Evolutionary conservation across 1,140 invertebrate species (phyloP).

Genomic region (Lordiphosa stackelbergi): DNA sequence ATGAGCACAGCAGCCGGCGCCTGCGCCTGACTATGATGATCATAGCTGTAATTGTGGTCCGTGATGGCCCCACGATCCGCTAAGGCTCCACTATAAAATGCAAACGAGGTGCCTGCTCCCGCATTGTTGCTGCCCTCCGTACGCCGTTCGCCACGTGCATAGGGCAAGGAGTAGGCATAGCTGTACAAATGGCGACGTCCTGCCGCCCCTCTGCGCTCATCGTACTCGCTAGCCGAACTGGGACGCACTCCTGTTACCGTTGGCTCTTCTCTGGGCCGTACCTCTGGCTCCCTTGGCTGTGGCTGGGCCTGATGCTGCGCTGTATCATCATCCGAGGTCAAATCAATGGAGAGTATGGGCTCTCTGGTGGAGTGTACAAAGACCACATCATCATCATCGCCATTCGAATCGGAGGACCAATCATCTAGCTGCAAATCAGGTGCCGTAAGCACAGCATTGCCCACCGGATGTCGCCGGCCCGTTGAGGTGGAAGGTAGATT

Average conservation of each 20-base stretch:
- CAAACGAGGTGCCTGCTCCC: slow-evolving; percentile 49
- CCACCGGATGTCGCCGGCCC: slow-evolving; percentile 27
- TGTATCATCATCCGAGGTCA: slow-evolving; percentile 70
- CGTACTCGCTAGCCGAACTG: slow-evolving; percentile 7
- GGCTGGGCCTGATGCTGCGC: slow-evolving; percentile 13
- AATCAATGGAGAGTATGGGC: slow-evolving; percentile 70
- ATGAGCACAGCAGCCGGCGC: slow-evolving; percentile 27
- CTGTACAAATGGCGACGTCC: slow-evolving; percentile 17
- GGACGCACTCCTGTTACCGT: not conserved
- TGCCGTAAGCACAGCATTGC: slow-evolving; percentile 80
- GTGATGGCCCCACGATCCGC: slow-evolving; percentile 46
- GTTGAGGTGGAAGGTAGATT: slow-evolving; percentile 55
- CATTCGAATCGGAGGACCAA: slow-evolving; percentile 84
- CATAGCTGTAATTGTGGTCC: slow-evolving; percentile 62
- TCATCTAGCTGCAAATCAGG: slow-evolving; percentile 86
- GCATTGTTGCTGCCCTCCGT: slow-evolving; percentile 12
- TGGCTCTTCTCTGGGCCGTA: not conserved
- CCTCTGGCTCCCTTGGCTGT: not conserved
- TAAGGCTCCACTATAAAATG: slow-evolving; percentile 59
- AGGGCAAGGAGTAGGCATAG: slow-evolving; percentile 26
- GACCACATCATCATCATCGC: slow-evolving; percentile 80
- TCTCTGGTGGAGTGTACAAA: slow-evolving; percentile 75
- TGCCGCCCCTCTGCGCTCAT: slow-evolving; percentile 8
- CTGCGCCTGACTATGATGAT: slow-evolving; percentile 35
- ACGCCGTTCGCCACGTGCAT: slow-evolving; percentile 18